Evolutionary conservation across 2,113 vertebrate genomes (phyloP).

Genomic region (Ornithorhynchus anatinus): DNA sequence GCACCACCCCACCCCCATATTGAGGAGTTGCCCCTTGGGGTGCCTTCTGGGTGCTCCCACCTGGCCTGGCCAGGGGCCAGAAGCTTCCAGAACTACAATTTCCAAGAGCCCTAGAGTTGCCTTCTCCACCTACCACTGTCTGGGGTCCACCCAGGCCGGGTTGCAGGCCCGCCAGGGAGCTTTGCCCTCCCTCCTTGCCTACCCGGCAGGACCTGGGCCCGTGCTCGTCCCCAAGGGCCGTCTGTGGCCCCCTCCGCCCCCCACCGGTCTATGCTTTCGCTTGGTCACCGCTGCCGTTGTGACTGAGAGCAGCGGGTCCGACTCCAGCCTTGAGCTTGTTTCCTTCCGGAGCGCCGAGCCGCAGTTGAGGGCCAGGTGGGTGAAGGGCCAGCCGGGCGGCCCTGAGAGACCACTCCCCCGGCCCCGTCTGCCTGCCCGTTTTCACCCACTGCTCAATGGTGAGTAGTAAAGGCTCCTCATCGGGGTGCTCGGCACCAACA

Average conservation of each 20-base stretch:
- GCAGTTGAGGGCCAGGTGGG: conserved; percentile 45
- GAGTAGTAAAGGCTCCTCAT: fast-evolving
- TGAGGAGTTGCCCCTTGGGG: too few relatives aligned
- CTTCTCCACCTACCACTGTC: not conserved
- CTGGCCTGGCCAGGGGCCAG: not conserved
- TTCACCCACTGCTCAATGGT: not conserved
- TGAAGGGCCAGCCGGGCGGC: too few relatives aligned
- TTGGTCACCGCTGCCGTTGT: conserved; percentile 58
- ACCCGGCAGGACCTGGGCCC: not conserved
- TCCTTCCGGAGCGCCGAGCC: not conserved
- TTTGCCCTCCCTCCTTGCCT: not conserved
- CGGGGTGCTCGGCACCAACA: not conserved
- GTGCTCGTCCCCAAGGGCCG: not conserved
- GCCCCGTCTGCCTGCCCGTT: fast-evolving
- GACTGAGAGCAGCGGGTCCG: conserved; percentile 1
- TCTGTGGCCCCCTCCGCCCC: not conserved
- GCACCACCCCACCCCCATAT: too few relatives aligned
- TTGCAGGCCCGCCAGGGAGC: not conserved
- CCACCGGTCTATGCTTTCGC: not conserved
- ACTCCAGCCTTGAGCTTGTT: not conserved
- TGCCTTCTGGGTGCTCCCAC: too few relatives aligned
- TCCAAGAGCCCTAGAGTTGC: not conserved
- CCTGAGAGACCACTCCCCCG: fast-evolving
- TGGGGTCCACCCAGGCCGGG: too few relatives aligned
- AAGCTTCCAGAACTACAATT: not conserved